Evolutionary conservation across 2,797 vertebrate genomes (phyloP), one percentile per base, ranked within the genome.

Genomic region (Anomalospiza imberbis): DNA sequence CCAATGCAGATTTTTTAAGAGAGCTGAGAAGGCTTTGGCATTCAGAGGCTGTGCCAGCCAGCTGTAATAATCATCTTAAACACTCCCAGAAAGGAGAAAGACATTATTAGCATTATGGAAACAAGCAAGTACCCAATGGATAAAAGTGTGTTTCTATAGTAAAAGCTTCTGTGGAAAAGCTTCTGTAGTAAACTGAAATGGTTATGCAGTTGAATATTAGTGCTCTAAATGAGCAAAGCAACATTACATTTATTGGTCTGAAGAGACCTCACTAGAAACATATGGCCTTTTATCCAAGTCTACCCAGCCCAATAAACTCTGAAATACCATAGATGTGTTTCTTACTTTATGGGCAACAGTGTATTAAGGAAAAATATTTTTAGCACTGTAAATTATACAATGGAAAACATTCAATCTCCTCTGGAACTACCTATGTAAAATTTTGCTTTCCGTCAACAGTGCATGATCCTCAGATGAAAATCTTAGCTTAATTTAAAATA

Each of bases 1-100:
- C 93, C 97, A 95, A 81, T 93, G 89, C 88, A 95, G 95, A 95
- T 89, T 94, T 96, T 95, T 94, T 97, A 91, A 97, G 86, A 96
- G 87, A 71, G 47, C 84, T 95, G 85, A 88, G 89, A 86, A 95
- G 53, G 83, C 62, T 96, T 97, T 96, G 80, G 76, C 82, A 94
- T 96, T 96, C 89, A 78, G 83, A 88, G 57, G 78, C 96, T 94
- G 61, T 81, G 87, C 60, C 89, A 97, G 91, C 15, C 73, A 91
- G 68, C 95, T 95, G 22, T 75, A 93, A 85, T 94, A 91, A 94
- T 85, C 44, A 78, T 95, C 75, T 84, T 87, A 89, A 92, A 84
- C 53, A 47, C 72, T 62, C 34, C 1, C 2, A 91, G 89, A 89
- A 94, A 87, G 57, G 73, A 70, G 68, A 45, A 83, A 89, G 61